These are phyloP conservation scores for Archips xylosteana DNA, from an alignment of 2,888 invertebrate genomes.

Conservation along the genomic window DNA sequence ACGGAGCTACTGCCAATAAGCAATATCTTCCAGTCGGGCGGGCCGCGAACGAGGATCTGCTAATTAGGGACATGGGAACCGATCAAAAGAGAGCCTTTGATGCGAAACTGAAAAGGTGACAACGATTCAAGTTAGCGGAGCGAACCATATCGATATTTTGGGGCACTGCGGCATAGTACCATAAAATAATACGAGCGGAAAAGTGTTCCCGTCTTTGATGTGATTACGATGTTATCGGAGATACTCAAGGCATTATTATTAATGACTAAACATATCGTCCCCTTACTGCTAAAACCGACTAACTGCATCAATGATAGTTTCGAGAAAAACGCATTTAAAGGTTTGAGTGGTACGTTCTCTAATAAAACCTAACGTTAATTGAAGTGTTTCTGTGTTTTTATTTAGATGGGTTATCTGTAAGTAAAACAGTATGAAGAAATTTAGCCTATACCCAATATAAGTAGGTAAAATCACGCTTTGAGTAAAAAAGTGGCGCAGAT, in stretches of 20 bases:
- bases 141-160: conserved; percentile 54
- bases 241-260: background rate
- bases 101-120: conserved; percentile 79
- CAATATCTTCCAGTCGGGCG: conserved; percentile 80
- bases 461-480: no score
- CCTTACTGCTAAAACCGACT: no score
- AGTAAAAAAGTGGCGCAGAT: no score
- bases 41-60: conserved; percentile 71
- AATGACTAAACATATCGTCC: background rate
- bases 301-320: no score
- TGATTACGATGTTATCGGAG: background rate
- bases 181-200: conserved; percentile 9
- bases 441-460: no score
- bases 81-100: conserved; percentile 79
- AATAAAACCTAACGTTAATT: no score
- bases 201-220: background rate
- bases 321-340: no score
- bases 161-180: conserved; percentile 41
- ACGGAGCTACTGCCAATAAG: conserved; percentile 80
- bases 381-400: no score
- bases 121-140: conserved; percentile 61
- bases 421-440: no score
- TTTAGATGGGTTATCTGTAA: no score
- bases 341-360: no score
- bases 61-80: conserved; percentile 81